phyloP scores from a whole-genome alignment of 2,888 invertebrate species.

The Timandra comae region DNA sequence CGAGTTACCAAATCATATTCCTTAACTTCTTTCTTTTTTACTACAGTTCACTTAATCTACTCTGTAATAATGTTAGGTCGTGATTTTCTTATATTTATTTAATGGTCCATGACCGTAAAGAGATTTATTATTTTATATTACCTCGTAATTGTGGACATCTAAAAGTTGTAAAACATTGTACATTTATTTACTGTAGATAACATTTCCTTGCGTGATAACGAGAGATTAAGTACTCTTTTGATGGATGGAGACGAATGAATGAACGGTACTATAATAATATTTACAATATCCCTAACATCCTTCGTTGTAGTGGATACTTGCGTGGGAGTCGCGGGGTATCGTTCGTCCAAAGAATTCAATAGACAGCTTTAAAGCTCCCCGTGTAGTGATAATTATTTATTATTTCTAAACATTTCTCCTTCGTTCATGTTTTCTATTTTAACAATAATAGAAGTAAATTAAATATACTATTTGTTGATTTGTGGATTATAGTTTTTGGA shows the following conservation, averaged over 20 bases:
- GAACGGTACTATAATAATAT: conserved; percentile 13
- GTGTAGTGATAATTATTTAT: too few species aligned
- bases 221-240: conserved; percentile 18
- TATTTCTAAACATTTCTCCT: too few species aligned
- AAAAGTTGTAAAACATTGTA: conserved; percentile 12
- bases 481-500: conserved; percentile 1
- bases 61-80: too few species aligned
- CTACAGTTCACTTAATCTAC: too few species aligned
- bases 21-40: too few species aligned
- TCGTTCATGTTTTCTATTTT: too few species aligned
- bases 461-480: too few species aligned
- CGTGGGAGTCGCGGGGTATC: too few species aligned
- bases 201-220: conserved; percentile 21
- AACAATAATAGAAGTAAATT: too few species aligned
- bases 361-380: not conserved
- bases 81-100: too few species aligned
- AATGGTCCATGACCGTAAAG: conserved; percentile 7
- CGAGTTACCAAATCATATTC: too few species aligned
- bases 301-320: conserved; percentile 6
- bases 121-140: conserved; percentile 11
- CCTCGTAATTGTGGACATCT: conserved; percentile 10
- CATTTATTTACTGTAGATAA: conserved; percentile 21
- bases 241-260: conserved; percentile 14
- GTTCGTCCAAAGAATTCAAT: conserved; percentile 1
- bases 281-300: conserved; percentile 10